These are phyloP conservation scores for Subanguina moxae DNA, from an alignment of 1,140 invertebrate genomes.

Conservation along the genomic window DNA sequence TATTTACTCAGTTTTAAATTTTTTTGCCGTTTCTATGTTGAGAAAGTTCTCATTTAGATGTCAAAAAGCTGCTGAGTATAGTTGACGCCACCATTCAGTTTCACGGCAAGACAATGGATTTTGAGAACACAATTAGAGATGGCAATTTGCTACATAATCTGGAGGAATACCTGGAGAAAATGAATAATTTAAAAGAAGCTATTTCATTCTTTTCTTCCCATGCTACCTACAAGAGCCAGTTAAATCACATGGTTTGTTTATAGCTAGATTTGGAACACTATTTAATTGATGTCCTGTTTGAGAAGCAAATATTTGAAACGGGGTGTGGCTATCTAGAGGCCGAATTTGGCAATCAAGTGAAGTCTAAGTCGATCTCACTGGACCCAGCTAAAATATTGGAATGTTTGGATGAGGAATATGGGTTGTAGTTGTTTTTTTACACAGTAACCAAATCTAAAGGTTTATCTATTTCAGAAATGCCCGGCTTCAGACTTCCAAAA, in stretches of 20 bases:
- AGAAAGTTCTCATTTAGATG: constrained; percentile 53
- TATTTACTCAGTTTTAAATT: constrained; percentile 6
- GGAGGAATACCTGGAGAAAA: constrained; percentile 54
- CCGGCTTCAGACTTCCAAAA: constrained; percentile 33
- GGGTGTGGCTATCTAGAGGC: constrained; percentile 50
- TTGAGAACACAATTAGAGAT: constrained; percentile 47
- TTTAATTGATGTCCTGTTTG: constrained; percentile 23
- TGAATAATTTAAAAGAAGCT: constrained; percentile 55
- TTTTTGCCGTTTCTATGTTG: constrained; percentile 4
- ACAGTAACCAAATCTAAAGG: background rate
- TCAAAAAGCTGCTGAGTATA: constrained; percentile 56
- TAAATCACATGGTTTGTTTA: constrained; percentile 52
- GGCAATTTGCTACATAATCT: constrained; percentile 44
- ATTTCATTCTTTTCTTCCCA: constrained; percentile 53
- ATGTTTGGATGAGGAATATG: constrained; percentile 52
- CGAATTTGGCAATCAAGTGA: constrained; percentile 52
- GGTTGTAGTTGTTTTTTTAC: constrained; percentile 16
- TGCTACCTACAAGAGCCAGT: constrained; percentile 48
- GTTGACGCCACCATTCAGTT: constrained; percentile 59
- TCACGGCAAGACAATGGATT: constrained; percentile 54
- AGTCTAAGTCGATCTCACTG: constrained; percentile 32
- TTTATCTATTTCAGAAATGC: constrained; percentile 42
- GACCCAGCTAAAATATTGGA: constrained; percentile 46
- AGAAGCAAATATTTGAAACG: constrained; percentile 48
- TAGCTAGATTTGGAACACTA: background rate